These are phyloP conservation scores for Luffia ferchaultella DNA, from an alignment of 2,888 invertebrate genomes.

Conservation along the genomic window DNA sequence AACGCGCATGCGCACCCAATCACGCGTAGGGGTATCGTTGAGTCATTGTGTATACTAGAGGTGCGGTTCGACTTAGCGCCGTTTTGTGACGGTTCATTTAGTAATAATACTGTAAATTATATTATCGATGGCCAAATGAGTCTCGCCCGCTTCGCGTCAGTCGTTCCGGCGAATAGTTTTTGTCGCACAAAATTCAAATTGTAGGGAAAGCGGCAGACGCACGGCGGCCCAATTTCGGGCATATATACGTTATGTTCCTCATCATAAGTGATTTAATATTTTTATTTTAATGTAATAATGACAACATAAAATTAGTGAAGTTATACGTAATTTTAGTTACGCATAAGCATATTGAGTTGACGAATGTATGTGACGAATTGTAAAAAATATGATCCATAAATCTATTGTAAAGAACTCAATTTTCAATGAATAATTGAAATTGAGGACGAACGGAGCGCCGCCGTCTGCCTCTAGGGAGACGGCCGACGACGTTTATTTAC, in stretches of 20 bases:
- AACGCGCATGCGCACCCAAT: too few relatives aligned
- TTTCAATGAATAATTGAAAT: neutral
- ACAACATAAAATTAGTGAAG: neutral
- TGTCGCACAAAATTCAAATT: too few relatives aligned
- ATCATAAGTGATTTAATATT: slow-evolving; percentile 18
- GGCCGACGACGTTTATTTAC: too few relatives aligned
- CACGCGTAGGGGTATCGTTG: too few relatives aligned
- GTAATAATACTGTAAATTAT: neutral
- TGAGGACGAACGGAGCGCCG: neutral
- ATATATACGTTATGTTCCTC: slow-evolving; percentile 19
- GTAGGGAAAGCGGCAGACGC: neutral
- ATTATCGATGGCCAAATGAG: neutral
- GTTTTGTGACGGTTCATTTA: too few relatives aligned
- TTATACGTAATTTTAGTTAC: neutral
- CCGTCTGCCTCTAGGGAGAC: too few relatives aligned
- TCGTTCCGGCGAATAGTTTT: too few relatives aligned
- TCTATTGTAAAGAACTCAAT: neutral
- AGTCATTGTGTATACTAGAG: too few relatives aligned
- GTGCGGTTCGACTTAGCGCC: too few relatives aligned
- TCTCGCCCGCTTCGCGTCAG: too few relatives aligned
- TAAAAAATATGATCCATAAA: too few relatives aligned
- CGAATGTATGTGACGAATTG: neutral
- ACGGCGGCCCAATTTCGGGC: slow-evolving; percentile 5
- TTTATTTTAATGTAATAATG: slow-evolving; percentile 13
- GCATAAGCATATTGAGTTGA: neutral